Evolutionary conservation across 2,888 invertebrate genomes (phyloP).

Genomic region (Pyrochroa serraticornis): DNA sequence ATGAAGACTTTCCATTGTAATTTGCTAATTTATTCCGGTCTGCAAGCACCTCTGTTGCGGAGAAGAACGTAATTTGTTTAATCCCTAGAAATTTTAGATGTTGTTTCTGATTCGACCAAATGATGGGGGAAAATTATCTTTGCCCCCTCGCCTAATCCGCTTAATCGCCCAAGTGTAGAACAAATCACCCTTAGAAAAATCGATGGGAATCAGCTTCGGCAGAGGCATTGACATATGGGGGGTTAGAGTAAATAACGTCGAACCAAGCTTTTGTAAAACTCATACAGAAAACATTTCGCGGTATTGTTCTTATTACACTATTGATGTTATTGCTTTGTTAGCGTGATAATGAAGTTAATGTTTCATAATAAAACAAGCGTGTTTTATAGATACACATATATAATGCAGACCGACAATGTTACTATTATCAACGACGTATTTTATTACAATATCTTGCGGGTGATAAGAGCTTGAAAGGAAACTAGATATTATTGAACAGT

Average conservation of each 20-base stretch:
- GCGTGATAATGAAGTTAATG: conserved; percentile 20
- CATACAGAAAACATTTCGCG: not conserved
- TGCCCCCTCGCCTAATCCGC: not conserved
- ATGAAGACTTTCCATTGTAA: no score
- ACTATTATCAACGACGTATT: conserved; percentile 23
- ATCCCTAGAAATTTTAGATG: no score
- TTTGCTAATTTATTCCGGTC: no score
- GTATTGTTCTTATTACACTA: conserved; percentile 3
- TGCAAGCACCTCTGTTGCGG: no score
- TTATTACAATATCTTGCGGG: conserved; percentile 20
- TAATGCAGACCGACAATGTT: conserved; percentile 17
- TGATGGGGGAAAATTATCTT: no score
- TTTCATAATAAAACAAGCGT: conserved; percentile 25
- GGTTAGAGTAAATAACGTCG: no score
- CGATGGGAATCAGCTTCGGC: not conserved
- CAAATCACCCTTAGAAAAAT: not conserved
- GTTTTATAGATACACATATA: conserved; percentile 13
- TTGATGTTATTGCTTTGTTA: conserved; percentile 20
- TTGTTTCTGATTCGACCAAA: no score
- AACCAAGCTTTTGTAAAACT: no score
- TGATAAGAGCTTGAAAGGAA: conserved; percentile 8
- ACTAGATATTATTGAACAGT: not conserved
- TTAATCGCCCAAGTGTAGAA: not conserved
- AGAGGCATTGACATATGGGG: no score
- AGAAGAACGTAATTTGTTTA: no score